phyloP scores from a whole-genome alignment of 2,888 invertebrate genomes.

The Mactromeris polynyma region DNA sequence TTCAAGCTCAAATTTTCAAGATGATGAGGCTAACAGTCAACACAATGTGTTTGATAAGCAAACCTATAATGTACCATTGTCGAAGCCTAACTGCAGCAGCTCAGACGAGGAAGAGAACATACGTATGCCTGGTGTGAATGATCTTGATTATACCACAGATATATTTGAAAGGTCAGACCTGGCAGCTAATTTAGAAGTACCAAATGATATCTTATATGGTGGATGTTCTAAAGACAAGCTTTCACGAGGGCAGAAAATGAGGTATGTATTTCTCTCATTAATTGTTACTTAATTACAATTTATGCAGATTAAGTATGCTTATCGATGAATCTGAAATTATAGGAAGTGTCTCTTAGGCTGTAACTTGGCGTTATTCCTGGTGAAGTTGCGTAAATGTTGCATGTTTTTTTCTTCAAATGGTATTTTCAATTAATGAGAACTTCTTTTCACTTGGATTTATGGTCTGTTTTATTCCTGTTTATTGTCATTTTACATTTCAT shows the following conservation, averaged over 20 bases:
- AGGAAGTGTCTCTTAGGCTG: no score
- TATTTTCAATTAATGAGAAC: no score
- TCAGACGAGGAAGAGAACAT: conserved; percentile 75
- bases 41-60: conserved; percentile 81
- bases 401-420: no score
- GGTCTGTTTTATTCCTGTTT: neutral
- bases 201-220: conserved; percentile 27
- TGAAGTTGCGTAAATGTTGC: no score
- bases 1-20: conserved; percentile 81
- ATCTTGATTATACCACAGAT: conserved; percentile 35
- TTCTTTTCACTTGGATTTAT: neutral
- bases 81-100: conserved; percentile 55
- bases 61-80: conserved; percentile 62
- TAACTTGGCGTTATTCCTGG: no score
- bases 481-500: neutral
- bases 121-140: conserved; percentile 37
- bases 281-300: no score
- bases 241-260: conserved; percentile 45
- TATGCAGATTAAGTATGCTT: no score
- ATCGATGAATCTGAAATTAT: no score
- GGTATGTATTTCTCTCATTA: conserved; percentile 3
- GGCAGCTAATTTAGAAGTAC: conserved; percentile 28
- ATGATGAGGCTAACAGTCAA: conserved; percentile 80
- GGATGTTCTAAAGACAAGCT: conserved; percentile 26
- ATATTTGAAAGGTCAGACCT: conserved; percentile 25